Conservation (phyloP, 2,113 vertebrate genomes). For the Etheostoma spectabile region DNA sequence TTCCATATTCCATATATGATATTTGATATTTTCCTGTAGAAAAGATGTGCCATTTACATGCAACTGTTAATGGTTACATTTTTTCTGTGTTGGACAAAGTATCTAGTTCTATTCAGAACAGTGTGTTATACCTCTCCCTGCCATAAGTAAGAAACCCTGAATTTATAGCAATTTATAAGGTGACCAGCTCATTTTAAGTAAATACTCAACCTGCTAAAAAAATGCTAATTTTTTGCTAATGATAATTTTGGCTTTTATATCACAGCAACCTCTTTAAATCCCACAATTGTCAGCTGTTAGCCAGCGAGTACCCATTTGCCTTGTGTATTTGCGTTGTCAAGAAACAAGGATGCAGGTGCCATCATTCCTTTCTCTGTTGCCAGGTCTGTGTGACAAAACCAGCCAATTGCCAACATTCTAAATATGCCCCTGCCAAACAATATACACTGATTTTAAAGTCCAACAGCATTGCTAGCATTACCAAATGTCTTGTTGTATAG, state of each 20-base stretch:
- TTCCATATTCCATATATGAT: slow-evolving; percentile 6
- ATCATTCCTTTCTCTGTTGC: neutral
- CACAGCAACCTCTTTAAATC: neutral
- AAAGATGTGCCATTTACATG: neutral
- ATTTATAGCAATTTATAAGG: neutral
- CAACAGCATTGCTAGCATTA: too few species aligned
- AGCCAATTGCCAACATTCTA: too few species aligned
- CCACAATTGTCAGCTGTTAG: neutral
- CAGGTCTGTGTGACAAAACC: too few species aligned
- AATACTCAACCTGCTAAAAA: neutral
- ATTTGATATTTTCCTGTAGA: slow-evolving; percentile 12
- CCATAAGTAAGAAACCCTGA: neutral
- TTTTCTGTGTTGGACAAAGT: neutral
- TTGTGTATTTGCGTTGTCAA: neutral
- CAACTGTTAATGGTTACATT: neutral
- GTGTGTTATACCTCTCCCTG: neutral
- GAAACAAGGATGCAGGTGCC: neutral
- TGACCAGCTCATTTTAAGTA: neutral
- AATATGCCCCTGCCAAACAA: too few species aligned
- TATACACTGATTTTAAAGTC: too few species aligned
- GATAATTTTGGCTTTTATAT: neutral
- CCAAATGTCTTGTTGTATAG: too few species aligned
- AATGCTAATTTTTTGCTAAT: too few species aligned
- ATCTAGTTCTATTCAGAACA: neutral
- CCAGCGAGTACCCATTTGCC: neutral